Evolutionary conservation across 1,140 invertebrate genomes (phyloP).

Genomic region (Eupristina koningsbergeri): DNA sequence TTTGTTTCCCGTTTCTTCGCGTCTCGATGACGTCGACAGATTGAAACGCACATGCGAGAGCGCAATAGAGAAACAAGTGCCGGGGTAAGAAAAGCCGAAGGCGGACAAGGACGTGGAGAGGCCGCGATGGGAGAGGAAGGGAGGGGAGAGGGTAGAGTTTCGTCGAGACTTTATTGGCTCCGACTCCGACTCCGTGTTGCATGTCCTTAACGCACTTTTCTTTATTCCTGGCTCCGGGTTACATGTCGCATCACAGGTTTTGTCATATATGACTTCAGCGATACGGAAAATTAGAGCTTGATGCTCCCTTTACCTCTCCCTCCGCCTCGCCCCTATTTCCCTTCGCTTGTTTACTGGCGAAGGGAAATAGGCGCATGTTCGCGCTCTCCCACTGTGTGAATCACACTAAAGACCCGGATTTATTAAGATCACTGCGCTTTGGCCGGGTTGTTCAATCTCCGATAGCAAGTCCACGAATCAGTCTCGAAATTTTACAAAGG

Average conservation of each 20-base stretch:
- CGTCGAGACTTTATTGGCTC: conserved; percentile 68
- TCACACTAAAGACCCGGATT: not conserved
- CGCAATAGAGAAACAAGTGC: not conserved
- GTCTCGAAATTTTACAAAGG: no score
- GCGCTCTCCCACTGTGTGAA: not conserved
- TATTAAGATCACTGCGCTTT: not conserved
- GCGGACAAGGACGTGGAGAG: conserved; percentile 40
- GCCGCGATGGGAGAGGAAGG: no score
- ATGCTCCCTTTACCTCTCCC: not conserved
- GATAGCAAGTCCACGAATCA: not conserved
- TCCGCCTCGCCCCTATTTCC: not conserved
- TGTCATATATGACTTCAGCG: conserved; percentile 72
- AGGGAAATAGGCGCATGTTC: no score
- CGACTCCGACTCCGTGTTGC: conserved; percentile 70
- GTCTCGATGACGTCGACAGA: conserved; percentile 55
- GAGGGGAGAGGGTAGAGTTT: conserved; percentile 48
- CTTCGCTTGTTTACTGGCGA: not conserved
- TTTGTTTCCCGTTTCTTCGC: conserved; percentile 19
- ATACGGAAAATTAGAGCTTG: conserved; percentile 73
- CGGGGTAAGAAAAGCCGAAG: not conserved
- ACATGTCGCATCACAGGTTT: conserved; percentile 71
- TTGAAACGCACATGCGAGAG: conserved; percentile 43
- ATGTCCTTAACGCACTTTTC: conserved; percentile 70
- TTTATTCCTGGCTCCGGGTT: conserved; percentile 34
- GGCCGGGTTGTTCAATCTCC: not conserved